These are phyloP conservation scores for Pseudomyrmex dendroicus DNA, from an alignment of 1,140 invertebrate species.

Conservation along the genomic window DNA sequence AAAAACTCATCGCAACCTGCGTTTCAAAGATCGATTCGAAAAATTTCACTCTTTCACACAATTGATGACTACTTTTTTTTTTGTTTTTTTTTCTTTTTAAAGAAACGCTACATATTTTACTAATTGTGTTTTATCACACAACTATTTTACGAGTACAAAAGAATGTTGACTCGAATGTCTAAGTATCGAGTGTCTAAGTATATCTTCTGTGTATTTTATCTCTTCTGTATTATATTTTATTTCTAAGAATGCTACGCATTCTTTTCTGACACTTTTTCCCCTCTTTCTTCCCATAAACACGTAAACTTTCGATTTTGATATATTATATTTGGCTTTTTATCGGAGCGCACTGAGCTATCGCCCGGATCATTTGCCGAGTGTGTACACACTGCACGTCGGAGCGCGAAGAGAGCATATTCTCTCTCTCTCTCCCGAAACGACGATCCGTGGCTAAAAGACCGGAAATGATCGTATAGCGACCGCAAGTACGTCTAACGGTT, in stretches of 20 bases:
- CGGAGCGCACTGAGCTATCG: background rate
- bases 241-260: background rate
- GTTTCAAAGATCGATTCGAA: too few species aligned
- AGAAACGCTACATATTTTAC: too few species aligned
- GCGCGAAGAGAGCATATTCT: slow-evolving; percentile 60
- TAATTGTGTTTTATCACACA: too few species aligned
- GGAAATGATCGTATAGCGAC: slow-evolving; percentile 70
- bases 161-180: too few species aligned
- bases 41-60: too few species aligned
- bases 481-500: slow-evolving; percentile 72
- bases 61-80: too few species aligned
- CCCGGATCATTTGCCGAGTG: slow-evolving; percentile 44
- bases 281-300: background rate
- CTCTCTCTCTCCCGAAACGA: slow-evolving; percentile 44
- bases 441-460: slow-evolving; percentile 68
- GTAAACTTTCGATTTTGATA: background rate
- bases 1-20: too few species aligned
- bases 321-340: slow-evolving; percentile 14
- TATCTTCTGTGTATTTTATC: slow-evolving; percentile 6
- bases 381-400: slow-evolving; percentile 24
- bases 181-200: too few species aligned
- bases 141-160: too few species aligned
- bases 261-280: background rate
- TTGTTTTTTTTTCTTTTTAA: too few species aligned
- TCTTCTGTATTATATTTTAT: too few species aligned